A percentile compares a stretch with the other conserved stretches of the same genome.
Evolutionary conservation across 1,140 invertebrate species (phyloP).

Genomic region (Neuroterus valhalla): DNA sequence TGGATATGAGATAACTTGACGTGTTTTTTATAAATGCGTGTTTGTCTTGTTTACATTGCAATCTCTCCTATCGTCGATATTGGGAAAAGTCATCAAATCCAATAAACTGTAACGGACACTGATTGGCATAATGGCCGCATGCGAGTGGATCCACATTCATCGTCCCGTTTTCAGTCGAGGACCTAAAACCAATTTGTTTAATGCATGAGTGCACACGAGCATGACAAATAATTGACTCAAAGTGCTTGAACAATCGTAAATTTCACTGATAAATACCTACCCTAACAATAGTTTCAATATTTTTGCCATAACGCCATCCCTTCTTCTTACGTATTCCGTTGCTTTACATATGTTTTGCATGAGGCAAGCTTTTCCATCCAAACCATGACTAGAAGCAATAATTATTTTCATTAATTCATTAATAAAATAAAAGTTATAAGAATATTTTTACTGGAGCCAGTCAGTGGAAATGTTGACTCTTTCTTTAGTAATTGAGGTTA

Average conservation of each 20-base stretch:
- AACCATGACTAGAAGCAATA: conserved; percentile 74
- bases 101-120: conserved; percentile 69
- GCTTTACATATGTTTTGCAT: conserved; percentile 76
- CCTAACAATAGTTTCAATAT: conserved; percentile 64
- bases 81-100: conserved; percentile 62
- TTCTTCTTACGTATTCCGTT: conserved; percentile 51
- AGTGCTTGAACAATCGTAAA: not conserved
- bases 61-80: conserved; percentile 29
- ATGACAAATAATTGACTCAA: conserved; percentile 30
- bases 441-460: no score
- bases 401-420: no score
- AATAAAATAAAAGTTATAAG: no score
- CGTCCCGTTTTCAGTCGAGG: conserved; percentile 54
- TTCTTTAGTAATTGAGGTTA: no score
- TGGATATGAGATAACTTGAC: not conserved
- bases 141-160: conserved; percentile 54
- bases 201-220: conserved; percentile 8
- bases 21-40: not conserved
- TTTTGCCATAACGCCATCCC: conserved; percentile 65
- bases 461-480: no score
- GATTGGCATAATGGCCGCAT: conserved; percentile 63
- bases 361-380: conserved; percentile 76
- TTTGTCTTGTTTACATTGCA: not conserved
- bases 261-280: conserved; percentile 49
- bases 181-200: conserved; percentile 59